Base-by-base conservation (phyloP, 2,888 invertebrate genomes). In the Rhyacophila evoluta region DNA sequence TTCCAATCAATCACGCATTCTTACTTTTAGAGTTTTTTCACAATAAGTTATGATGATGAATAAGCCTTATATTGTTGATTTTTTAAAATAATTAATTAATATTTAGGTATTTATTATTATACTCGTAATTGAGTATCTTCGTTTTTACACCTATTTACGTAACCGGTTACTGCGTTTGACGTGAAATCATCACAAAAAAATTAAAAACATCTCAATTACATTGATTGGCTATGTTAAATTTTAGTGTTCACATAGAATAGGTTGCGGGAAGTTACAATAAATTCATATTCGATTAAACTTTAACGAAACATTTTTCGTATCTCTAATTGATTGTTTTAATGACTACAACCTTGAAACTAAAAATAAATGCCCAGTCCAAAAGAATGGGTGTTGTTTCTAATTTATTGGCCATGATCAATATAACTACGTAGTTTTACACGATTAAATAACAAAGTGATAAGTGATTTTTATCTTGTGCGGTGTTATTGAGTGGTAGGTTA, bases 241-340 rank as follows among this genome's bases (percentile, higher is more conserved):
- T 6, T 15, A 12, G 4, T 6, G 15, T 39, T 39, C 5, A 39
- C n/a, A 39, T 39, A 6, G n/a, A 39, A 15, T 12, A 12, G 4
- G 19, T 55, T 10, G 12, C 55, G 55, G 55, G 55, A 55, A 55
- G 25, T 55, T 19, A 19, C 19, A 1, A n/a, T n/a, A n/a, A n/a
- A 55, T 19, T 55, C 55, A 25, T 8, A 25, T 55, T 55, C 25
- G 55, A 55, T 55, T 25, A 55, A 55, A 8, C 19, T 55, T 55
- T 10, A 19, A 1, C 41, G 15, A 41, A 41, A 15, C 8, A 41
- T 55, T 55, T 25, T 55, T 2, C 1, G 19, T 55, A 55, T 19
- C 19, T 55, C 2, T 19, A 55, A 55, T 55, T 55, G 55, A 55
- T 55, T 55, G 25, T 55, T 55, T 55, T 55, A 55, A 55, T 39